Conservation (phyloP, 2,797 vertebrate genomes). For the Myotis findleyi region DNA sequence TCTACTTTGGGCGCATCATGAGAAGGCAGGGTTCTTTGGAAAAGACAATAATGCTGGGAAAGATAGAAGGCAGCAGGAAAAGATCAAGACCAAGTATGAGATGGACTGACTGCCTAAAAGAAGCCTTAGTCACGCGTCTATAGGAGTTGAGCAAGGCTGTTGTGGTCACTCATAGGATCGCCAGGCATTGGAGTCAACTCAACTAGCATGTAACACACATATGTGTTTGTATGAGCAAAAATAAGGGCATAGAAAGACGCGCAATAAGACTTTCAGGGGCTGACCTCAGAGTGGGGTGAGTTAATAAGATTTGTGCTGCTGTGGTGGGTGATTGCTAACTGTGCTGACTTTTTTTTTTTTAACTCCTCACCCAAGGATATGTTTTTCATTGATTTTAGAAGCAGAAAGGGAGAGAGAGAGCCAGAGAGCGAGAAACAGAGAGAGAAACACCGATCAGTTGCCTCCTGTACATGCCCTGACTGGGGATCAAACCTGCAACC, state of each 20-base stretch:
- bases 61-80: neutral
- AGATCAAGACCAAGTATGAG: neutral
- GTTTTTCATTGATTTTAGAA: too few species aligned
- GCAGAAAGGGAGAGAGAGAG: too few species aligned
- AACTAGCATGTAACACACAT: neutral
- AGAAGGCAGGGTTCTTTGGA: neutral
- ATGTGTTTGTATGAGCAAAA: neutral
- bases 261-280: neutral
- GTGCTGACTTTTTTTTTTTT: neutral
- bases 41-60: neutral
- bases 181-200: neutral
- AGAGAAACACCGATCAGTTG: too few species aligned
- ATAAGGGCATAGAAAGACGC: neutral
- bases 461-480: too few species aligned
- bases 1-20: neutral
- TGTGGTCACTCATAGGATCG: neutral
- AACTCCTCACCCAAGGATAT: too few species aligned
- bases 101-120: neutral
- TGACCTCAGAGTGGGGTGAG: neutral
- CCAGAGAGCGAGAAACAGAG: too few species aligned
- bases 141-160: neutral
- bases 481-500: too few species aligned
- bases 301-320: neutral
- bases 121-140: neutral
- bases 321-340: neutral